phyloP scores from a whole-genome alignment of 2,113 vertebrate genomes.

The Podarcis raffonei region DNA sequence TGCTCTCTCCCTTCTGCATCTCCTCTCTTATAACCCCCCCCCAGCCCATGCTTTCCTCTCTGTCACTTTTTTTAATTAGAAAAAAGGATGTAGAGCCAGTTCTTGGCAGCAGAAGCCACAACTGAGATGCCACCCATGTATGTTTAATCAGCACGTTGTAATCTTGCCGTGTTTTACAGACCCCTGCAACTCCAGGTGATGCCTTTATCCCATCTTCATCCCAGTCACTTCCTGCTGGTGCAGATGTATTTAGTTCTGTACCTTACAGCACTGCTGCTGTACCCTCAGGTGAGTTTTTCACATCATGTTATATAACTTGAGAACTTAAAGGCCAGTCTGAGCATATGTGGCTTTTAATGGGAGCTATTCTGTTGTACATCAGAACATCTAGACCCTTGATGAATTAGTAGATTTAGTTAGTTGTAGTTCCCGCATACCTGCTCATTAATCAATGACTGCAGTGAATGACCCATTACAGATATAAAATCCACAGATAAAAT shows the following conservation, averaged over 20 bases:
- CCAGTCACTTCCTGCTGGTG: slow-evolving; percentile 86
- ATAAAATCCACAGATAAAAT: not conserved
- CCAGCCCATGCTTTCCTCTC: not conserved
- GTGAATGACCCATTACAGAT: not conserved
- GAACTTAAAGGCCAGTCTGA: not conserved
- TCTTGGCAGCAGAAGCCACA: slow-evolving; percentile 31
- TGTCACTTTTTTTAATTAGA: not conserved
- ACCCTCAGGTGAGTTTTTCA: slow-evolving; percentile 90
- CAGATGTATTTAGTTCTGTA: slow-evolving; percentile 89
- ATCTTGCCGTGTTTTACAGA: slow-evolving; percentile 76
- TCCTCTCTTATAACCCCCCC: too few relatives aligned
- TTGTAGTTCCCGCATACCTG: not conserved
- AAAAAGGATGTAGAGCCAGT: slow-evolving; percentile 9
- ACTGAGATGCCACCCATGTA: not conserved
- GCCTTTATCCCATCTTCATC: slow-evolving; percentile 91
- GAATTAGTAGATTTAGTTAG: not conserved
- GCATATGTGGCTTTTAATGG: not conserved
- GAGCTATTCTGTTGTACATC: slow-evolving; percentile 11
- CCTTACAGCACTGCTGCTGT: slow-evolving; percentile 93
- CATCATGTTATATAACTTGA: not conserved
- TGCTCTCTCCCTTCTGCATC: too few relatives aligned
- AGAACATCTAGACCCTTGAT: not conserved
- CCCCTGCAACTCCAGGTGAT: slow-evolving; percentile 96
- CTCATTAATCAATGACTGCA: not conserved
- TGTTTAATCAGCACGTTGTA: not conserved